Base-by-base conservation (phyloP, 2,113 vertebrate species). In the Nycticorax nycticorax region DNA sequence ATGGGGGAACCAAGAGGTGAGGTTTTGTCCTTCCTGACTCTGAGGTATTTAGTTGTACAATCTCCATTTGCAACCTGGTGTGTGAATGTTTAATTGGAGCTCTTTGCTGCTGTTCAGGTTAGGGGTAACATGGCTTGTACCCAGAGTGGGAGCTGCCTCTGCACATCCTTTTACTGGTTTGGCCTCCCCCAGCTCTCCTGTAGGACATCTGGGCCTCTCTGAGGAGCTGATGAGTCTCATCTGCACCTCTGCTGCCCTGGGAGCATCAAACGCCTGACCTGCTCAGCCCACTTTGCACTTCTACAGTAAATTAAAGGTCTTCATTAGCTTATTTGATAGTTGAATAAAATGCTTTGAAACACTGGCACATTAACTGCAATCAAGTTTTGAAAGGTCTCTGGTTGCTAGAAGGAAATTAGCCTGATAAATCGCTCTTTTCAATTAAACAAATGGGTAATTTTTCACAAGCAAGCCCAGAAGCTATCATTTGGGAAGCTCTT, bases 331-430 rank as follows among this genome's bases (percentile, higher is more conserved):
- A 56, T 92, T 91, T 91, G 92, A 82, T 90, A 92, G 67, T 86
- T 63, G 92, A 94, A 93, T 85, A 84, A 95, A 97, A 96, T 80
- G 77, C 92, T 96, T 95, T 84, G 67, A 91, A 93, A 97, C 77
- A 76, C 71, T 85, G 55, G 76, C 23, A 69, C 81, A 80, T 94
- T 94, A 88, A 81, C 73, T 74, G 52, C 96, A 94, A 95, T 95
- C 93, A 80, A 67, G 78, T 95, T 97, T 94, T 85, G 79, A 97
- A 97, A 97, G 92, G 95, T 95, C 87, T 97, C 91, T 66, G 10
- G 64, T 95, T n/a, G 74, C 96, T 97, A 64, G 92, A 95, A 98
- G 94, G 96, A 96, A 96, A 72, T 64, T 72, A 69, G 74, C 72
- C 73, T 92, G 73, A 94, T 85, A 94, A 95, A 96, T 72, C 0